Evolutionary conservation across 2,113 vertebrate genomes (phyloP).

Genomic region (Catharus fuscescens): DNA sequence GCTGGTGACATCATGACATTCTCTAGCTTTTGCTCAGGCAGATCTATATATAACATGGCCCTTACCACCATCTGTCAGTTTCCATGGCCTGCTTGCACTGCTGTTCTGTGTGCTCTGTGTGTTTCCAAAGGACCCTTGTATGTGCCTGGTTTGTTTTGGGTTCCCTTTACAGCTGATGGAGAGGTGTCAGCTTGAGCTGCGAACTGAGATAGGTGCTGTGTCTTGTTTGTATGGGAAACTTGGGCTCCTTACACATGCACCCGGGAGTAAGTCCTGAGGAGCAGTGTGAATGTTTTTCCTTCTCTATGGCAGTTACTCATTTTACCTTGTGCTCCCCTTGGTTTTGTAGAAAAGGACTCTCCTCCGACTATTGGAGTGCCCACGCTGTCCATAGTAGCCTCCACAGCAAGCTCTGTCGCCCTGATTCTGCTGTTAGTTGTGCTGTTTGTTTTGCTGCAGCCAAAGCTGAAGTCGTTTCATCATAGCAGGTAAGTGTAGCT

Average conservation of each 20-base stretch:
- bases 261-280: not conserved
- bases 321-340: constrained; percentile 3
- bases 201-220: not conserved
- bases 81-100: not conserved
- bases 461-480: constrained; percentile 98
- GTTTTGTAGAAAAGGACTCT: constrained; percentile 85
- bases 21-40: not conserved
- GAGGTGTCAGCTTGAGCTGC: not conserved
- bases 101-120: not conserved
- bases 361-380: constrained; percentile 86
- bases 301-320: not conserved
- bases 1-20: not conserved
- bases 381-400: constrained; percentile 91
- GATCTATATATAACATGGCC: not conserved
- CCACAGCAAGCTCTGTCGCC: constrained; percentile 91
- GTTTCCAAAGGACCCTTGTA: not conserved
- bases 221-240: not conserved
- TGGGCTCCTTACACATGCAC: not conserved
- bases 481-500: constrained; percentile 86
- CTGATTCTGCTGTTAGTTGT: constrained; percentile 95
- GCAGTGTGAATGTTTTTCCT: not conserved
- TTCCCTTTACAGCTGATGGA: not conserved
- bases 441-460: constrained; percentile 95
- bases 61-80: not conserved
- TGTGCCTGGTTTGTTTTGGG: not conserved